Conservation (phyloP, 2,888 invertebrate species). For the Anthophora plumipes region DNA sequence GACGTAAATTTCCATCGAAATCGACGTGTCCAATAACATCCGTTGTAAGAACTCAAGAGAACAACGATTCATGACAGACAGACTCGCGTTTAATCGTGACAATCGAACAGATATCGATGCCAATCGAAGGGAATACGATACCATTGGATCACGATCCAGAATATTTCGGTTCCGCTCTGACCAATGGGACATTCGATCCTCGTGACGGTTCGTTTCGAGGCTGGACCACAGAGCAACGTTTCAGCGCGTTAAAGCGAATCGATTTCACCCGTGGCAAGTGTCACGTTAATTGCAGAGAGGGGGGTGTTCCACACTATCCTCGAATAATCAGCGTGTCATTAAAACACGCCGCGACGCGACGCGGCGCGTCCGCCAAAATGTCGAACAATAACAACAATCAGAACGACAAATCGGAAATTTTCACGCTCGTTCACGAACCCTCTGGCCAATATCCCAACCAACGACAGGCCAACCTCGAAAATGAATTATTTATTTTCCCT, state of each 20-base stretch:
- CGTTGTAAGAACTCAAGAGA: too few relatives aligned
- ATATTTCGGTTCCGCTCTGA: conserved; percentile 22
- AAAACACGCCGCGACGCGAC: conserved; percentile 14
- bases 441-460: not conserved
- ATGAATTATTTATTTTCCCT: conserved; percentile 19
- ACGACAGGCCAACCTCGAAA: not conserved
- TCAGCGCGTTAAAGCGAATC: conserved; percentile 48
- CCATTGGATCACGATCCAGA: conserved; percentile 19
- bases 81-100: not conserved
- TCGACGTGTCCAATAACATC: too few relatives aligned
- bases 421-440: not conserved
- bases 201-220: conserved; percentile 34
- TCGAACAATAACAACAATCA: conserved; percentile 46
- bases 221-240: conserved; percentile 38
- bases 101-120: conserved; percentile 15
- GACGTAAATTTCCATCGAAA: too few relatives aligned
- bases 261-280: conserved; percentile 48
- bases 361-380: not conserved
- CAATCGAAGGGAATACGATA: conserved; percentile 41
- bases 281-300: conserved; percentile 49
- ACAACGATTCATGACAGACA: too few relatives aligned
- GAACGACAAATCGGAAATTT: conserved; percentile 11
- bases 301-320: not conserved
- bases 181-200: conserved; percentile 46
- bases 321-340: conserved; percentile 46